Conservation (phyloP, 1,140 invertebrate genomes). For the Philaenus spumarius region DNA sequence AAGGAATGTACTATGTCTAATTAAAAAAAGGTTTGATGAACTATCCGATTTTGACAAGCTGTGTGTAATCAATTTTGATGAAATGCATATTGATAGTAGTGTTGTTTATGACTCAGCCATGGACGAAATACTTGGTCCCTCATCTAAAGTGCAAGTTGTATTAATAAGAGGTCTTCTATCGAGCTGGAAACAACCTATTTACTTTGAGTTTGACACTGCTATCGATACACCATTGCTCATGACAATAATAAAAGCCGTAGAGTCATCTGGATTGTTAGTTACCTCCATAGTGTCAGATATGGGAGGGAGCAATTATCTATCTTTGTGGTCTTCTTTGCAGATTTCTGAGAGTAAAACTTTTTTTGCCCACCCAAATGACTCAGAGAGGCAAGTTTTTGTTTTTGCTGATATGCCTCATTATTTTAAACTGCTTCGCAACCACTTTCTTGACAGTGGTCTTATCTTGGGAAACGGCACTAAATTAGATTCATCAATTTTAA, state of each 20-base stretch:
- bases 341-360: neutral
- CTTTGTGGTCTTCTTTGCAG: neutral
- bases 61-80: neutral
- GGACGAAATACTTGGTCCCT: neutral
- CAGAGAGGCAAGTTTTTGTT: conserved; percentile 16
- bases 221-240: neutral
- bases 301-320: conserved; percentile 15
- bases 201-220: too few relatives aligned
- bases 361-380: conserved; percentile 11
- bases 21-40: too few relatives aligned
- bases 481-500: neutral
- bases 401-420: conserved; percentile 23
- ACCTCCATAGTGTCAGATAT: conserved; percentile 5
- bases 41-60: too few relatives aligned
- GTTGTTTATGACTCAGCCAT: neutral
- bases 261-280: neutral
- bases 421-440: conserved; percentile 17
- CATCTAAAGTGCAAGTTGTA: neutral
- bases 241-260: neutral
- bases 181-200: too few relatives aligned
- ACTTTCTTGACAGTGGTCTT: conserved; percentile 18
- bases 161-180: too few relatives aligned
- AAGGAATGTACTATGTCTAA: too few relatives aligned
- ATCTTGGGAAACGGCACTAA: neutral
- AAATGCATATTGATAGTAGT: conserved; percentile 2